Percentiles rank a stretch among this genome's conserved stretches.
These are phyloP conservation scores for Crepidodera aurea DNA, from an alignment of 2,888 invertebrate species.

Conservation along the genomic window DNA sequence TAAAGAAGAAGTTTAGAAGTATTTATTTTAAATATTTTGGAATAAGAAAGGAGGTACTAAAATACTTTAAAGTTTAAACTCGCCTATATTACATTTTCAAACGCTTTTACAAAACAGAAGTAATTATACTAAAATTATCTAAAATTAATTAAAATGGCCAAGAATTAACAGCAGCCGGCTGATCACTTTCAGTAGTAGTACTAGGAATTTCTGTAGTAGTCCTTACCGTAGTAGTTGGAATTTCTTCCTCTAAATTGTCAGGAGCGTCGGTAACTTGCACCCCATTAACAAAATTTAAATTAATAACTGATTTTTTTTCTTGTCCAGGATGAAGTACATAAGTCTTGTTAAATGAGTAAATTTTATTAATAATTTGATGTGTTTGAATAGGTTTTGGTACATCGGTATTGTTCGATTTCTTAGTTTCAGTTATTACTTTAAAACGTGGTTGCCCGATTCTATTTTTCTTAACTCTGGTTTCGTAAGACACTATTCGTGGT, in stretches of 20 bases:
- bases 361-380: slow-evolving; percentile 24
- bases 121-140: too few species aligned
- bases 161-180: slow-evolving; percentile 31
- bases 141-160: slow-evolving; percentile 28
- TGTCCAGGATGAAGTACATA: slow-evolving; percentile 33
- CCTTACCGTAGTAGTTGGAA: background rate
- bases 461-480: background rate
- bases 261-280: slow-evolving; percentile 39
- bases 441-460: slow-evolving; percentile 15
- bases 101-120: too few species aligned
- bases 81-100: too few species aligned
- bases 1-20: too few species aligned
- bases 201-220: slow-evolving; percentile 19
- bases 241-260: background rate
- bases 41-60: too few species aligned
- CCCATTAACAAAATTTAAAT: slow-evolving; percentile 46
- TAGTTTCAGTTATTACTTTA: slow-evolving; percentile 23
- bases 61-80: too few species aligned
- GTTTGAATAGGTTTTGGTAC: slow-evolving; percentile 18
- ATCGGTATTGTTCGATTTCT: slow-evolving; percentile 21
- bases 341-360: slow-evolving; percentile 31
- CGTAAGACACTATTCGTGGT: slow-evolving; percentile 20
- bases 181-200: slow-evolving; percentile 39
- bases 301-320: slow-evolving; percentile 33
- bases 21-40: too few species aligned